phyloP scores from a whole-genome alignment of 2,113 vertebrate species.

The Trogon surrucura region DNA sequence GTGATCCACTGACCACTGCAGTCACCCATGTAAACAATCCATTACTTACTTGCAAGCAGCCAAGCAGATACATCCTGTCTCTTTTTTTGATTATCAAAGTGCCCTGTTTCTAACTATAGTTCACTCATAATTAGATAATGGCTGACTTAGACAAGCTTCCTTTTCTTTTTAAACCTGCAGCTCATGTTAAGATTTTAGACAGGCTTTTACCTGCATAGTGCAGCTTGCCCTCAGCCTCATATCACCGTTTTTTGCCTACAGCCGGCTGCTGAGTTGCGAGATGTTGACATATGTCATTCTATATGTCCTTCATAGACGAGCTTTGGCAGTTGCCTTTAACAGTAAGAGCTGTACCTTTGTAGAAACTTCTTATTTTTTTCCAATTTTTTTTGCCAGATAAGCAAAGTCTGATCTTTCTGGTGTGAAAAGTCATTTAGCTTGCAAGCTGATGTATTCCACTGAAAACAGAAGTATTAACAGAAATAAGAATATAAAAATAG shows the following conservation, averaged over 20 bases:
- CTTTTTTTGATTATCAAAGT: neutral
- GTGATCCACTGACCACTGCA: constrained; percentile 3
- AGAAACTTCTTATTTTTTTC: neutral
- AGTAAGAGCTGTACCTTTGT: neutral
- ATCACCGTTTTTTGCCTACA: neutral
- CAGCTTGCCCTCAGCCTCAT: neutral
- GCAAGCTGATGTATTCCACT: neutral
- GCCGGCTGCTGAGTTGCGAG: neutral
- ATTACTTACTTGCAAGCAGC: constrained; percentile 13
- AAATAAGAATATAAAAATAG: neutral
- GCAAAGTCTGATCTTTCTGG: neutral
- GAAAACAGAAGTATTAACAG: neutral
- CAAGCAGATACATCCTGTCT: neutral
- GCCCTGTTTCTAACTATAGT: neutral
- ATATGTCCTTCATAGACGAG: neutral
- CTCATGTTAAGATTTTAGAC: neutral
- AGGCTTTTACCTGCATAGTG: neutral
- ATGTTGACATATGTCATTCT: neutral
- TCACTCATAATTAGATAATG: neutral
- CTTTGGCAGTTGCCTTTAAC: neutral
- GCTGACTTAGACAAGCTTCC: neutral
- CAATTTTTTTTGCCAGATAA: neutral
- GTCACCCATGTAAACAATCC: constrained; percentile 18
- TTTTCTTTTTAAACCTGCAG: neutral
- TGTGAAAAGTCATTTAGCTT: neutral